A percentile compares a stretch with the other conserved stretches of the same genome.
Evolutionary conservation across 2,113 vertebrate species (phyloP).

Genomic region (Centrocercus urophasianus): DNA sequence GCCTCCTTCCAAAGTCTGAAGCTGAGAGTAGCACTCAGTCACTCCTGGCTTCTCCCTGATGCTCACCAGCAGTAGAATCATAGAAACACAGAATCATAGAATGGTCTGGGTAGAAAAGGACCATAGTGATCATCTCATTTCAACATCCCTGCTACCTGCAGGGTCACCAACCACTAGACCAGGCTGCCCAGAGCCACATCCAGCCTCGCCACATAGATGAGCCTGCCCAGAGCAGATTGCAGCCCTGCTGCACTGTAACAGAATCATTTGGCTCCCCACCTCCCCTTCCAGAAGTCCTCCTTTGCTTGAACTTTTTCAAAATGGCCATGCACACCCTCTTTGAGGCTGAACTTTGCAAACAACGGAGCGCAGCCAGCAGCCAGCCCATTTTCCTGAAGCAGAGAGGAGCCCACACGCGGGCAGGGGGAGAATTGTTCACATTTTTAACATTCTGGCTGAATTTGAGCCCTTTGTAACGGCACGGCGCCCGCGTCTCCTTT

Average conservation of each 20-base stretch:
- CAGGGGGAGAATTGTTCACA: too few relatives aligned
- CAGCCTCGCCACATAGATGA: too few relatives aligned
- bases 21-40: accelerated
- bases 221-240: too few relatives aligned
- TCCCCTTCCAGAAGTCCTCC: neutral
- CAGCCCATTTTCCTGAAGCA: neutral
- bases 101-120: too few relatives aligned
- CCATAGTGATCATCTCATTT: too few relatives aligned
- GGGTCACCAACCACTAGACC: too few relatives aligned
- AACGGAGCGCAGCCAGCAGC: neutral
- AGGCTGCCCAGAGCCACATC: too few relatives aligned
- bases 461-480: neutral
- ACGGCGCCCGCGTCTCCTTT: neutral
- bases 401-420: neutral
- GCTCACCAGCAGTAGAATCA: neutral
- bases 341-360: neutral
- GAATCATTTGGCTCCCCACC: neutral
- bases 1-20: neutral
- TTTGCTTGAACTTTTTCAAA: neutral
- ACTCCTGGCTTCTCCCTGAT: neutral
- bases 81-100: too few relatives aligned
- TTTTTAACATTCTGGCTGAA: neutral
- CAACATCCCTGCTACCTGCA: too few relatives aligned
- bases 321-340: neutral
- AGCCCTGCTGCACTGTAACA: accelerated